Evolutionary conservation across 2,888 invertebrate species (phyloP).

Genomic region (Phrixothrix hirtus): DNA sequence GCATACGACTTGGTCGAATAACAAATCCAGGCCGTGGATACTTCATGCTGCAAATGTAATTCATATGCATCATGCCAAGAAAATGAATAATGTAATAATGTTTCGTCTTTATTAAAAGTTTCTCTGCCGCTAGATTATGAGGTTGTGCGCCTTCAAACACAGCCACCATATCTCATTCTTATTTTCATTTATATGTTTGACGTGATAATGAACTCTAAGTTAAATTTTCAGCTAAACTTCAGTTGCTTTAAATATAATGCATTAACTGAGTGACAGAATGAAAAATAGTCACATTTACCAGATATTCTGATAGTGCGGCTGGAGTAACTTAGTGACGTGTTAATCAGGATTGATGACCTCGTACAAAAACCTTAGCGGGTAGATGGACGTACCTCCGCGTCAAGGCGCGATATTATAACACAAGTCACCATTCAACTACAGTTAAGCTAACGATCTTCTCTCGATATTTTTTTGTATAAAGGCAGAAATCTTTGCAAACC

Average conservation of each 20-base stretch:
- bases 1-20: slow-evolving; percentile 1
- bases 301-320: slow-evolving; percentile 39
- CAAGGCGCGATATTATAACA: too few relatives aligned
- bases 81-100: slow-evolving; percentile 29
- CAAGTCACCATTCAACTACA: too few relatives aligned
- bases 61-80: slow-evolving; percentile 24
- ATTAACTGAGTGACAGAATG: slow-evolving; percentile 49
- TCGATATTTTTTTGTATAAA: too few relatives aligned
- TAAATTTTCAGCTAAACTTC: slow-evolving; percentile 37
- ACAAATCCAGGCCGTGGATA: slow-evolving; percentile 11
- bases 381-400: slow-evolving; percentile 5
- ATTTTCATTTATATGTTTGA: slow-evolving; percentile 31
- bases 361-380: slow-evolving; percentile 10
- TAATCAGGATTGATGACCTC: slow-evolving; percentile 50
- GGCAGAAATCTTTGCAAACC: too few relatives aligned
- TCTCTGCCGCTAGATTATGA: slow-evolving; percentile 32
- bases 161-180: slow-evolving; percentile 34
- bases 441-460: too few relatives aligned
- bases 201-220: slow-evolving; percentile 34
- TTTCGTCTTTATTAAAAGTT: slow-evolving; percentile 30
- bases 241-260: slow-evolving; percentile 42
- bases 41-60: slow-evolving; percentile 1
- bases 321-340: slow-evolving; percentile 41
- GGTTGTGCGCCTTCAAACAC: slow-evolving; percentile 21
- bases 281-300: slow-evolving; percentile 50